Conservation (phyloP, 2,797 vertebrate genomes). For the Austrolebias charrua region DNA sequence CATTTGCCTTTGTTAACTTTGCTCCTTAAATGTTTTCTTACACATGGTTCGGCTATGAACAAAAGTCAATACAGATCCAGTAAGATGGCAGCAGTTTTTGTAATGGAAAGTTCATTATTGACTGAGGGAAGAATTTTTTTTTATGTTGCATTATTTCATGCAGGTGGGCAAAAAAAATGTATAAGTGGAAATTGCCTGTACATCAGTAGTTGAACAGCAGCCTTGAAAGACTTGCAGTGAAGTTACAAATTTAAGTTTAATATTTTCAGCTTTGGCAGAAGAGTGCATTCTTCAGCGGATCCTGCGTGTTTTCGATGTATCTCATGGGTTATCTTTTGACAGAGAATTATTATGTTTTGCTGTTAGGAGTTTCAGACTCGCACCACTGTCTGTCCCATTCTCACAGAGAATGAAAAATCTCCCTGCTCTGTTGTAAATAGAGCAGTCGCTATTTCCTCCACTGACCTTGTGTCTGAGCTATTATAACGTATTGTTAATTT, state of each 20-base stretch:
- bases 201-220: neutral
- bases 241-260: neutral
- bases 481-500: conserved; percentile 53
- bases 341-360: conserved; percentile 10
- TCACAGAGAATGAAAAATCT: conserved; percentile 25
- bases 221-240: neutral
- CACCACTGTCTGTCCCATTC: conserved; percentile 13
- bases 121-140: neutral
- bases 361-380: conserved; percentile 14
- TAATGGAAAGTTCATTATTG: no score
- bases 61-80: no score
- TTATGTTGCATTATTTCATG: neutral
- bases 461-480: conserved; percentile 41
- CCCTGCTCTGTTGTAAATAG: conserved; percentile 32
- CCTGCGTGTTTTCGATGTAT: conserved; percentile 1
- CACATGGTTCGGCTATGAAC: no score
- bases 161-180: neutral
- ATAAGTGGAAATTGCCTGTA: neutral
- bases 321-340: conserved; percentile 13
- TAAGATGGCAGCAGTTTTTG: no score
- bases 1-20: no score
- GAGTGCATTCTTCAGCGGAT: neutral
- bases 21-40: no score
- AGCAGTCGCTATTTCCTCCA: conserved; percentile 11
- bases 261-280: conserved; percentile 11